Evolutionary conservation across 2,113 vertebrate genomes (phyloP).

Genomic region (Phalacrocorax aristotelis): DNA sequence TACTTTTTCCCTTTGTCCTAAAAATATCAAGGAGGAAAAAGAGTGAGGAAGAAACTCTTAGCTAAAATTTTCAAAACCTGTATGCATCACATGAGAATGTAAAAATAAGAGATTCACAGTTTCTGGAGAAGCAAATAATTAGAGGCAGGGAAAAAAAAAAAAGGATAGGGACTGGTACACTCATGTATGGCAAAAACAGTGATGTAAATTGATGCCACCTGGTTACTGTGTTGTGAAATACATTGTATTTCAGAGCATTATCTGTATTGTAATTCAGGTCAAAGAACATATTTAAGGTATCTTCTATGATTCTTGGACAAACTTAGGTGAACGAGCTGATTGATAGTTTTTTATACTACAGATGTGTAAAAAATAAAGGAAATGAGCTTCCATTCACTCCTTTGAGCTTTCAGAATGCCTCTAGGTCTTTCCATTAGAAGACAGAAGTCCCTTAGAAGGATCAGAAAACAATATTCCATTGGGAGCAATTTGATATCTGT

Average conservation of each 20-base stretch:
- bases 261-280: background rate
- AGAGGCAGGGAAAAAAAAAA: background rate
- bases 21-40: background rate
- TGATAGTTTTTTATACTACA: constrained; percentile 16
- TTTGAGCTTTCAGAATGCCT: constrained; percentile 65
- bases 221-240: background rate
- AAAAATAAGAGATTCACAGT: background rate
- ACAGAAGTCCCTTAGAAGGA: constrained; percentile 40
- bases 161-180: background rate
- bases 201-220: background rate
- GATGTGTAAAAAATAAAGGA: constrained; percentile 51
- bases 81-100: background rate
- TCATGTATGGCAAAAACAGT: background rate
- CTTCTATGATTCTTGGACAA: constrained; percentile 8
- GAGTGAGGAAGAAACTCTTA: background rate
- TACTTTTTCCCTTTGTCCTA: background rate
- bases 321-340: constrained; percentile 33
- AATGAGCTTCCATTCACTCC: constrained; percentile 17
- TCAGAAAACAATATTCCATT: constrained; percentile 41
- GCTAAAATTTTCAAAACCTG: background rate
- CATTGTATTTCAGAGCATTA: background rate
- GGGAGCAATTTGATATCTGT: constrained; percentile 35
- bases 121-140: background rate
- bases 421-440: constrained; percentile 61
- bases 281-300: constrained; percentile 13